phyloP scores from a whole-genome alignment of 2,888 invertebrate genomes.

The Oscheius myriophilus region DNA sequence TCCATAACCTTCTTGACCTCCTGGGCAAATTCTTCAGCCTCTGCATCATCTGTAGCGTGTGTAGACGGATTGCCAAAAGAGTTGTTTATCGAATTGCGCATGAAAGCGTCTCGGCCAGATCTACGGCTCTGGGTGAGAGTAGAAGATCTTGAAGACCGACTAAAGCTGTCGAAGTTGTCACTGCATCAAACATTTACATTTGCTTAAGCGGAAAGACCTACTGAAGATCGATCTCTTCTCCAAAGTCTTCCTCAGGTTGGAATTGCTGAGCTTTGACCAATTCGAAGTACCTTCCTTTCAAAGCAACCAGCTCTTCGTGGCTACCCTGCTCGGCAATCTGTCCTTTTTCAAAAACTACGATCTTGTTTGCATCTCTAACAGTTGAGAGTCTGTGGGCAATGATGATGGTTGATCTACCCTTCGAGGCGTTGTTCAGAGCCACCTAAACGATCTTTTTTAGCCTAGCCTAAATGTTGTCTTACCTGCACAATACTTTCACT shows the following conservation, averaged over 20 bases:
- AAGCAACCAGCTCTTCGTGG: constrained; percentile 54
- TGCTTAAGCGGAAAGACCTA: constrained; percentile 30
- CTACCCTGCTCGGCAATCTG: constrained; percentile 57
- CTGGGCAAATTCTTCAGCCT: constrained; percentile 53
- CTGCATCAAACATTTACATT: constrained; percentile 15
- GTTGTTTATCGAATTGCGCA: constrained; percentile 42
- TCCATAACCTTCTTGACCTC: constrained; percentile 53
- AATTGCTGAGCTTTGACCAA: constrained; percentile 65
- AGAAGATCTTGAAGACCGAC: constrained; percentile 12
- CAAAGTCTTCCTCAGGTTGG: constrained; percentile 49
- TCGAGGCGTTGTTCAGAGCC: constrained; percentile 59
- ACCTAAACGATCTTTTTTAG: constrained; percentile 29
- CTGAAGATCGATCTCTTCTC: constrained; percentile 46
- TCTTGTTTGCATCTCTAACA: constrained; percentile 63
- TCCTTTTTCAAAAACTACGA: constrained; percentile 65
- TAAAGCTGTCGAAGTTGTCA: constrained; percentile 7
- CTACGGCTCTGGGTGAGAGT: background rate
- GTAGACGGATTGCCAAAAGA: constrained; percentile 33
- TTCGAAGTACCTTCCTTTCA: constrained; percentile 54
- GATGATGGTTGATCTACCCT: constrained; percentile 61
- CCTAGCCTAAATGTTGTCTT: background rate
- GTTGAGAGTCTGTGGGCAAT: constrained; percentile 67
- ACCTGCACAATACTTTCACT: constrained; percentile 83
- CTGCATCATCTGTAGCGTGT: constrained; percentile 32
- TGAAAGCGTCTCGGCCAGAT: constrained; percentile 50